phyloP scores from a whole-genome alignment of 1,140 invertebrate species.

The Papilio polytes region DNA sequence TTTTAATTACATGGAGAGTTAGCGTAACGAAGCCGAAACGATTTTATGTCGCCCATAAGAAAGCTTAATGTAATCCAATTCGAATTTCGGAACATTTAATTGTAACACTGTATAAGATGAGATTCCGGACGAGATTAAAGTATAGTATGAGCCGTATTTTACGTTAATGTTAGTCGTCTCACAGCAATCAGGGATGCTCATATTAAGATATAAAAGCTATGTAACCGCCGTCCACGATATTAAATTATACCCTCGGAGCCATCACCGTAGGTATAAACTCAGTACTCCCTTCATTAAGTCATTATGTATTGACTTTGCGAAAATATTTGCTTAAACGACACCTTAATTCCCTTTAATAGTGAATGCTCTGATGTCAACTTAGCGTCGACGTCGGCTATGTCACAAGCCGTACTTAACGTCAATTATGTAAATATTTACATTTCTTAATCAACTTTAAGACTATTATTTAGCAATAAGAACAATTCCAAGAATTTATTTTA shows the following conservation, averaged over 20 bases:
- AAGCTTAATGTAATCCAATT: conserved; percentile 65
- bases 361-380: conserved; percentile 23
- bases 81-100: conserved; percentile 62
- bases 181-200: conserved; percentile 52
- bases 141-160: conserved; percentile 60
- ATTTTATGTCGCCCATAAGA: conserved; percentile 64
- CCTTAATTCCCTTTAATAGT: conserved; percentile 37
- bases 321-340: conserved; percentile 45
- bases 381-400: conserved; percentile 17
- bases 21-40: conserved; percentile 62
- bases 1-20: conserved; percentile 59
- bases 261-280: conserved; percentile 49
- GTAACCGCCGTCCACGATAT: conserved; percentile 44
- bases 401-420: conserved; percentile 11
- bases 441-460: conserved; percentile 1
- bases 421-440: conserved; percentile 29
- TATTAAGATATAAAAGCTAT: conserved; percentile 59
- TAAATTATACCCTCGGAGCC: conserved; percentile 54
- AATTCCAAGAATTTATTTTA: conserved; percentile 10
- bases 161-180: conserved; percentile 58
- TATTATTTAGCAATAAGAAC: background rate
- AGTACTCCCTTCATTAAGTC: conserved; percentile 49
- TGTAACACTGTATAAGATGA: conserved; percentile 55
- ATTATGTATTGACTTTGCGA: conserved; percentile 52
- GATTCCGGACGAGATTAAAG: conserved; percentile 56